Conservation (phyloP, 2,797 vertebrate species). For the Epinephelus awoara region DNA sequence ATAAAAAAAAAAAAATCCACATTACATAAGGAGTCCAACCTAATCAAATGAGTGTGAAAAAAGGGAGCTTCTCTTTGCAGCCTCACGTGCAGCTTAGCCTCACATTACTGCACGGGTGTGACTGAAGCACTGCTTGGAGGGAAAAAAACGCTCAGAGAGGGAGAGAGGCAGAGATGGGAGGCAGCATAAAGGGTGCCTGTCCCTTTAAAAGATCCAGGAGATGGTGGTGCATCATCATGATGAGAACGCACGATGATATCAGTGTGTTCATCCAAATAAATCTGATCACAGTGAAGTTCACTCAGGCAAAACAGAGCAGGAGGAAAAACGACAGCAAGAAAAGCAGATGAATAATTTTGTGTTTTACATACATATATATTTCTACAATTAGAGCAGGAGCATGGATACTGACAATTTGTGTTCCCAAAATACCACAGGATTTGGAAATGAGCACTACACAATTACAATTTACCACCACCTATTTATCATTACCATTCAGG, state of each 20-base stretch:
- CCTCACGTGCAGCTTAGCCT: slow-evolving; percentile 53
- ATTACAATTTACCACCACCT: neutral
- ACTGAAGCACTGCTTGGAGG: slow-evolving; percentile 61
- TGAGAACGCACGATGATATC: slow-evolving; percentile 15
- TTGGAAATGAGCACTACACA: no score
- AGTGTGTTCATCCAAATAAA: slow-evolving; percentile 33
- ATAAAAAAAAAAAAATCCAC: slow-evolving; percentile 61
- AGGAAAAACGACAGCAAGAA: neutral
- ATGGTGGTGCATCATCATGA: slow-evolving; percentile 27
- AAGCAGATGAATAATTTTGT: no score
- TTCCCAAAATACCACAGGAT: neutral
- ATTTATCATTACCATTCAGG: neutral
- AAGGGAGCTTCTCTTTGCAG: slow-evolving; percentile 45
- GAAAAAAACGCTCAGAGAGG: slow-evolving; percentile 57
- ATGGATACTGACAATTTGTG: neutral
- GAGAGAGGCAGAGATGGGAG: slow-evolving; percentile 53
- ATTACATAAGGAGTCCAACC: slow-evolving; percentile 54
- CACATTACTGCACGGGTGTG: slow-evolving; percentile 57
- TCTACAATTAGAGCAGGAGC: neutral
- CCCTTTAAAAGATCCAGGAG: slow-evolving; percentile 71
- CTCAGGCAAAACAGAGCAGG: slow-evolving; percentile 48
- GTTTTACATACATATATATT: neutral
- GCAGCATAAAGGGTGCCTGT: slow-evolving; percentile 58
- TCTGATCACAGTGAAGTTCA: slow-evolving; percentile 24
- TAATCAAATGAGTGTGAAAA: slow-evolving; percentile 55